phyloP scores from a whole-genome alignment of 2,888 invertebrate genomes.

The Phengaris alcon region DNA sequence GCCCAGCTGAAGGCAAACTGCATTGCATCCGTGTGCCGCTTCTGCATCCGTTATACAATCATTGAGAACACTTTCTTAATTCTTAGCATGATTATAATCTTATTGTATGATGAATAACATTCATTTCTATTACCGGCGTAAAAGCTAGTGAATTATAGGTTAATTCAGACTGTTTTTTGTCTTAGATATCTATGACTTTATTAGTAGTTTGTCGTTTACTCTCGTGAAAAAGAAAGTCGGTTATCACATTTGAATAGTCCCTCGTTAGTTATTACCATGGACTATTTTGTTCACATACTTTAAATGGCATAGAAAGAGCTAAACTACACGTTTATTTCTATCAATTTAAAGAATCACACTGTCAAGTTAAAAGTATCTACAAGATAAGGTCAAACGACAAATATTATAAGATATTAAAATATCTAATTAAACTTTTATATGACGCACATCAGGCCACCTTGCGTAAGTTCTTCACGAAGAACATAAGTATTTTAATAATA shows the following conservation, averaged over 20 bases:
- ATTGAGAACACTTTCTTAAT: conserved; percentile 28
- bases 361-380: no score
- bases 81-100: conserved; percentile 19
- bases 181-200: no score
- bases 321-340: no score
- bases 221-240: no score
- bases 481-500: neutral
- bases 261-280: no score
- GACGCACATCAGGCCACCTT: neutral
- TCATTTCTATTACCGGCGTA: neutral
- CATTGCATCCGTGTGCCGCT: conserved; percentile 40
- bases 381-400: no score
- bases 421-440: neutral
- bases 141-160: neutral
- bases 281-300: no score
- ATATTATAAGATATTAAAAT: no score
- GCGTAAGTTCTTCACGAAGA: neutral
- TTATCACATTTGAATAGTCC: no score
- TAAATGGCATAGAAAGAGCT: no score
- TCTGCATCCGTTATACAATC: conserved; percentile 36
- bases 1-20: conserved; percentile 46
- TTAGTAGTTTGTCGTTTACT: no score
- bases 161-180: neutral
- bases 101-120: conserved; percentile 10
- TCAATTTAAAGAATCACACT: no score